phyloP scores from a whole-genome alignment of 2,888 invertebrate species.

The Neelides folsomi region DNA sequence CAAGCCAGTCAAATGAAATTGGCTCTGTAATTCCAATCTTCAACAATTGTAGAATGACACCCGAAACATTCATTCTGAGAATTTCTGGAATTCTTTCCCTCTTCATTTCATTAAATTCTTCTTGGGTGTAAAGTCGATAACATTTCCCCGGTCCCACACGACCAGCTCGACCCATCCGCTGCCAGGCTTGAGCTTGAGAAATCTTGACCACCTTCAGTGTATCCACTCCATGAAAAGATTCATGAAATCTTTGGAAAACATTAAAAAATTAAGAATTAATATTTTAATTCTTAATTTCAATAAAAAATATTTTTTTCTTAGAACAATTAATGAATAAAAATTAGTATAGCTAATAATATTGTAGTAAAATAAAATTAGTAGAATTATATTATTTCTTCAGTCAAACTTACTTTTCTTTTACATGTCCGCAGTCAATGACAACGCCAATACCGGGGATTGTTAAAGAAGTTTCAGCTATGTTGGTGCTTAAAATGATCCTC shows the following conservation, averaged over 20 bases:
- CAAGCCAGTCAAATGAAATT: constrained; percentile 75
- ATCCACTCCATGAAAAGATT: constrained; percentile 68
- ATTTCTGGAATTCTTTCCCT: constrained; percentile 76
- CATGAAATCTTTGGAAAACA: constrained; percentile 50
- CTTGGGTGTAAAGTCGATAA: constrained; percentile 71
- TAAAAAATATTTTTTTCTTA: background rate
- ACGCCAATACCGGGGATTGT: constrained; percentile 62
- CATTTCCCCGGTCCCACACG: constrained; percentile 71
- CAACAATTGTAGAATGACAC: constrained; percentile 66
- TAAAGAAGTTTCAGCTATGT: constrained; percentile 50
- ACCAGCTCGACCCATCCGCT: constrained; percentile 83
- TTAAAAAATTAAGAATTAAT: background rate
- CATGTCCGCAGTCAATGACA: constrained; percentile 83
- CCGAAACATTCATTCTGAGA: constrained; percentile 54
- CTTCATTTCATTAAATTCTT: constrained; percentile 57
- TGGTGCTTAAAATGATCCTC: constrained; percentile 47
- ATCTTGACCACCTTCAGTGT: constrained; percentile 63
- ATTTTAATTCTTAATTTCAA: background rate
- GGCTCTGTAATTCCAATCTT: constrained; percentile 67
- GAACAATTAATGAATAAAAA: background rate
- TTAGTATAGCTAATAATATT: background rate
- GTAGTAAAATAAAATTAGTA: constrained; percentile 1
- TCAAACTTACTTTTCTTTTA: constrained; percentile 63
- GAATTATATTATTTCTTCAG: background rate
- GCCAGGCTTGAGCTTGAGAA: constrained; percentile 86